Evolutionary conservation across 1,140 invertebrate genomes (phyloP).

Genomic region (Myzus persicae): DNA sequence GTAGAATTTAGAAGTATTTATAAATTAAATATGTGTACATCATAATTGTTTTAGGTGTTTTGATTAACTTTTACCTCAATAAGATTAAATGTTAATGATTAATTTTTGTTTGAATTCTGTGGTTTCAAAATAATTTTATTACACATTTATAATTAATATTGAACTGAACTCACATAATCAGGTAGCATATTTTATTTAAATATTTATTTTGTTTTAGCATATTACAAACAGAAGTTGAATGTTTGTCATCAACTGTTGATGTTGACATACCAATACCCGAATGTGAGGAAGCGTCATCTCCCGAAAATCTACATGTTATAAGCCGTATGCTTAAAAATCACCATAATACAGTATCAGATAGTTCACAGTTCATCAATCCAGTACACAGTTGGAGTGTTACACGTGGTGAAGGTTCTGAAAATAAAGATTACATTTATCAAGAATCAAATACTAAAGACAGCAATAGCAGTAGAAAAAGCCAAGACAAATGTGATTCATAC

Average conservation of each 20-base stretch:
- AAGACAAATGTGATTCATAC: conserved; percentile 71
- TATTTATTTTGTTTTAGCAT: conserved; percentile 47
- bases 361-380: conserved; percentile 20
- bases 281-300: conserved; percentile 82
- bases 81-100: too few species aligned
- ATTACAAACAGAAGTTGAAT: conserved; percentile 28
- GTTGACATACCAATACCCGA: conserved; percentile 80
- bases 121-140: too few species aligned
- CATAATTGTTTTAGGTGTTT: too few species aligned
- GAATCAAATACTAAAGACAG: conserved; percentile 31
- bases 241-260: conserved; percentile 68
- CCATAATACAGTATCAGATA: not conserved
- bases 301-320: conserved; percentile 79
- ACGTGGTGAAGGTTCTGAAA: conserved; percentile 6
- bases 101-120: too few species aligned
- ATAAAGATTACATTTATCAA: not conserved
- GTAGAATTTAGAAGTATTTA: too few species aligned
- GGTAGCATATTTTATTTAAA: not conserved
- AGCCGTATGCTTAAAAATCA: conserved; percentile 86
- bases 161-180: too few species aligned
- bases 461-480: not conserved
- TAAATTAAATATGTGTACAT: too few species aligned
- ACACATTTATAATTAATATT: too few species aligned
- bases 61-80: too few species aligned
- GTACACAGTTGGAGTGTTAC: not conserved